Evolutionary conservation across 2,888 invertebrate species (phyloP), one percentile per base, ranked within the genome.

Genomic region (Agonopterix alstromeriana): DNA sequence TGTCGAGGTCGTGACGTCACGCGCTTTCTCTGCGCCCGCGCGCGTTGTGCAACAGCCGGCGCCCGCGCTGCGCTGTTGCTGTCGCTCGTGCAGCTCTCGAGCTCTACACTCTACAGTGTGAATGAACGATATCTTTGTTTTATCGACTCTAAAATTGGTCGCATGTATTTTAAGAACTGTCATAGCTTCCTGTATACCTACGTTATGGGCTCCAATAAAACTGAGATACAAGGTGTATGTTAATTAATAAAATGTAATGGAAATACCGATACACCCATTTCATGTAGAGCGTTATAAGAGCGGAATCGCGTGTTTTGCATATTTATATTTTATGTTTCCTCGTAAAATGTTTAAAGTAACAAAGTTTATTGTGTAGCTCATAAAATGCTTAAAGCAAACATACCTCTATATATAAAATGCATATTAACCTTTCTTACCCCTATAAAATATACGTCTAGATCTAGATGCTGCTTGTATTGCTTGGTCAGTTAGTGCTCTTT

Each of bases 1-100:
- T 85, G 88, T 87, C 88, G 88, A 88, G 87, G 87, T 78, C 87
- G 82, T 86, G 85, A 87, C 88, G 87, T 86, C 85, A 86, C 63
- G 51, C 82, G 87, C 86, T 87, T 87, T 87, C 85, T 85, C 85
- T 80, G 84, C 79, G 82, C 78, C 64, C 65, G 76, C 77, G 75
- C 69, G 53, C 56, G 74, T 81, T 81, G 85, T 80, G 83, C 83
- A 86, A 85, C 72, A 61, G 57, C 51, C 54, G 51, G 61, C 59
- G 53, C 58, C 48, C 50, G 53, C 41, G 46, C 38, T 49, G 48
- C 50, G 53, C 41, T 47, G 43, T 49, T 47, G 27, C 42, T 35
- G 43, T 17, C 10, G 43, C 43, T 43, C 10, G 35, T 10, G 12
- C 42, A 8, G 53, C 53, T 50, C 52, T 42, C 44, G 49, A 45